Base-by-base conservation (phyloP, 2,888 invertebrate genomes). In the Thera britannica region DNA sequence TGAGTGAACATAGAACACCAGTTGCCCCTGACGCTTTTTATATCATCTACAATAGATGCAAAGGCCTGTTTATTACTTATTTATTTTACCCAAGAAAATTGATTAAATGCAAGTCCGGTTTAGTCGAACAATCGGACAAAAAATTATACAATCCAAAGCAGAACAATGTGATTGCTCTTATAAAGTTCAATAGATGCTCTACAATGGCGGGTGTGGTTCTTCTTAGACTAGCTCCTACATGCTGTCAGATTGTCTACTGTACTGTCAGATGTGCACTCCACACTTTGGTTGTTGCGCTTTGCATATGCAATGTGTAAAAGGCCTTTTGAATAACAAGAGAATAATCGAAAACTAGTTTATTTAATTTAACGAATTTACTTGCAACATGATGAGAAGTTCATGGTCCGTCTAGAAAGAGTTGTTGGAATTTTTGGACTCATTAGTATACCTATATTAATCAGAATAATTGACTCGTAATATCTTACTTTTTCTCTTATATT, bases 181-280 rank as follows among this genome's bases (percentile, higher is more conserved):
- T 80, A 79, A 80, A 60, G 46, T 54, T 4, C 80, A 81, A 83
- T 80, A 74, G 68, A 58, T 75, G 70, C 67, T 64, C 64, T 77
- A 62, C 72, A 80, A 81, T 79, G 72, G 75, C 69, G 65, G 82
- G 84, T 70, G 82, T 76, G 74, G 71, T 66, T 65, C 64, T 54
- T 46, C 55, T 58, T 51, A 60, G 67, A 58, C 46, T 64, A 44
- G 58, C 70, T 63, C 72, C 73, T 63, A 75, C 73, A 62, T 62
- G 51, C 60, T 62, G 46, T 71, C 67, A 67, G 34, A 61, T 23
- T 58, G 52, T 7, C 57, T 57, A 66, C 58, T 62, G 67, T 64
- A 44, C 58, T 62, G 44, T 70, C 67, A 67, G 55, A 49, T 58
- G n/a, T 61, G 55, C 58, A 58, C 54, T 67, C 67, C 67, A 59